Conservation (phyloP, 37 sponge, comb jelly and placozoan genomes). For the Crambe crambe region DNA sequence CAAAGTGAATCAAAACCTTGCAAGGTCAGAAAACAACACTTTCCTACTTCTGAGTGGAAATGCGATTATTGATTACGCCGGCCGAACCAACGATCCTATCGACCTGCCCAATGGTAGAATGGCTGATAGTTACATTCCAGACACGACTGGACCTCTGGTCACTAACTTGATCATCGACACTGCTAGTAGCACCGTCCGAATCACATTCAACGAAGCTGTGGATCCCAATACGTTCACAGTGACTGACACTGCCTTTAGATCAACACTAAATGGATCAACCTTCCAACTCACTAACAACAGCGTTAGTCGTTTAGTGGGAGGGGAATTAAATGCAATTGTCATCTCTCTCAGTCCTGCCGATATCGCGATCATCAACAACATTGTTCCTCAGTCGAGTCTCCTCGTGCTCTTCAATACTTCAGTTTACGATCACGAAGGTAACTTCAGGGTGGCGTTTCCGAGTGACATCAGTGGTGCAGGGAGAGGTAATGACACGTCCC, state of each 20-base stretch:
- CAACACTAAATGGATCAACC: constrained; percentile 33
- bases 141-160: constrained; percentile 68
- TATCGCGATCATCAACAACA: constrained; percentile 3
- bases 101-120: background rate
- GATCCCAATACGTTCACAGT: constrained; percentile 54
- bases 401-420: constrained; percentile 40
- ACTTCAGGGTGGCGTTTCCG: constrained; percentile 24
- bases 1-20: constrained; percentile 53
- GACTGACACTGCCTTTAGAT: constrained; percentile 17
- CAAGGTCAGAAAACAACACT: constrained; percentile 41
- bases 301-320: background rate
- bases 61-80: constrained; percentile 62
- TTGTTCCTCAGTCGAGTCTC: constrained; percentile 35
- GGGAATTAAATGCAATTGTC: constrained; percentile 16
- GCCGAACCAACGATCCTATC: background rate
- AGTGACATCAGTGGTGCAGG: constrained; percentile 25
- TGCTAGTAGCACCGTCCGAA: constrained; percentile 7
- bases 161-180: constrained; percentile 49
- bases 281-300: constrained; percentile 12
- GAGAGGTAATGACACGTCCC: constrained; percentile 19
- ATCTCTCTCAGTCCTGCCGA: constrained; percentile 29
- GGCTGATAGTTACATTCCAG: constrained; percentile 45
- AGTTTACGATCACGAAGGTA: constrained; percentile 55
- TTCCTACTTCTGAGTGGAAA: constrained; percentile 27
- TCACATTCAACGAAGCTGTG: constrained; percentile 84